These are phyloP conservation scores for Drosophila asahinai DNA, from an alignment of 1,140 invertebrate genomes.

Conservation along the genomic window DNA sequence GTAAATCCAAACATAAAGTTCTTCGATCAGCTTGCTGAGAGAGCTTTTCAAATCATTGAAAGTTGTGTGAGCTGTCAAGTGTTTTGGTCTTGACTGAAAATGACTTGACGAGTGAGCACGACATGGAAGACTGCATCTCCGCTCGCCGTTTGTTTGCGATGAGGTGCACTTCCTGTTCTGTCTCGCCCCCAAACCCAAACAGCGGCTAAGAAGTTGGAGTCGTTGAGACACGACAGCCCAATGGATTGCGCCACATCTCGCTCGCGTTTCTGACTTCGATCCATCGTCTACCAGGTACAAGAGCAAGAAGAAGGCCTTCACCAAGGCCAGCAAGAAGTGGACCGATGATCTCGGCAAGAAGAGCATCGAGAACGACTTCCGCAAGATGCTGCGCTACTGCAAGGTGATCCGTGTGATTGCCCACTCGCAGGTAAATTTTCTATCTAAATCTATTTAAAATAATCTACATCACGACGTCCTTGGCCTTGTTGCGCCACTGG, in stretches of 20 bases:
- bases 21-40: slow-evolving; percentile 89
- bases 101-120: slow-evolving; percentile 71
- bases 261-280: slow-evolving; percentile 41
- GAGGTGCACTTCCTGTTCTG: slow-evolving; percentile 79
- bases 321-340: slow-evolving; percentile 99
- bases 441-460: slow-evolving; percentile 3
- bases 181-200: slow-evolving; percentile 59
- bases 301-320: slow-evolving; percentile 99
- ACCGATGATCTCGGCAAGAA: slow-evolving; percentile 98
- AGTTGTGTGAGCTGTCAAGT: slow-evolving; percentile 84
- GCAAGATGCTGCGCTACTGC: slow-evolving; percentile 99
- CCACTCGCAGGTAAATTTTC: slow-evolving; percentile 95
- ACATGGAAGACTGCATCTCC: slow-evolving; percentile 86
- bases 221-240: slow-evolving; percentile 23
- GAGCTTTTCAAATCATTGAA: slow-evolving; percentile 86
- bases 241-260: slow-evolving; percentile 34
- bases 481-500: slow-evolving; percentile 66
- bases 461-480: slow-evolving; percentile 65
- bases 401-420: slow-evolving; percentile 98
- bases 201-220: slow-evolving; percentile 56
- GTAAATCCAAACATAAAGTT: slow-evolving; percentile 85
- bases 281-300: slow-evolving; percentile 93
- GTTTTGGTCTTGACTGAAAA: slow-evolving; percentile 28
- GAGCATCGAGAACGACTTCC: slow-evolving; percentile 98
- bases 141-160: slow-evolving; percentile 86